Conservation (phyloP, 2,113 vertebrate species). For the Corythornis cristatus region DNA sequence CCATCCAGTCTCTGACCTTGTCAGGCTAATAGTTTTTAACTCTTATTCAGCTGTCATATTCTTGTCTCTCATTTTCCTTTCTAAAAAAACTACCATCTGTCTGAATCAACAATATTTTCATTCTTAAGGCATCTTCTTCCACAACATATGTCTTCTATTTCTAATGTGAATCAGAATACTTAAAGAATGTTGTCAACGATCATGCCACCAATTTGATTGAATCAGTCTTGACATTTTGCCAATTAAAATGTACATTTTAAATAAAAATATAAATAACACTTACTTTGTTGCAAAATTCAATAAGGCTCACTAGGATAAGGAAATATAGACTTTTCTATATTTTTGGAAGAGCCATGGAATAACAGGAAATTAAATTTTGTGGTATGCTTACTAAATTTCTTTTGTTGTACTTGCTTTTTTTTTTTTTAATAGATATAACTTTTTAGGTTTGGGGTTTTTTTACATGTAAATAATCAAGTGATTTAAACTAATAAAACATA, state of each 20-base stretch:
- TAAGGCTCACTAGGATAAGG: background rate
- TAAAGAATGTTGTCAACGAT: background rate
- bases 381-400: background rate
- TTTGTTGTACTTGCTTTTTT: background rate
- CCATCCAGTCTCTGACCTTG: background rate
- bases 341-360: background rate
- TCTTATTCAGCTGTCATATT: conserved; percentile 31
- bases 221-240: background rate
- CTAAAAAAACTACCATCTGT: conserved; percentile 19
- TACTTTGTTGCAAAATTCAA: background rate
- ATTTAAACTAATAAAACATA: background rate
- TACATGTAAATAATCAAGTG: background rate
- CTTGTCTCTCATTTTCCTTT: background rate
- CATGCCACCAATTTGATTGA: background rate
- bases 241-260: background rate
- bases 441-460: background rate
- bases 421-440: background rate
- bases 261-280: conserved; percentile 2
- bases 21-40: conserved; percentile 41
- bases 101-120: conserved; percentile 53
- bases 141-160: conserved; percentile 41
- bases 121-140: conserved; percentile 29
- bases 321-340: background rate
- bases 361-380: background rate
- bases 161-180: conserved; percentile 3